Conservation (phyloP, 2,113 vertebrate genomes). For the Odontesthes bonariensis region DNA sequence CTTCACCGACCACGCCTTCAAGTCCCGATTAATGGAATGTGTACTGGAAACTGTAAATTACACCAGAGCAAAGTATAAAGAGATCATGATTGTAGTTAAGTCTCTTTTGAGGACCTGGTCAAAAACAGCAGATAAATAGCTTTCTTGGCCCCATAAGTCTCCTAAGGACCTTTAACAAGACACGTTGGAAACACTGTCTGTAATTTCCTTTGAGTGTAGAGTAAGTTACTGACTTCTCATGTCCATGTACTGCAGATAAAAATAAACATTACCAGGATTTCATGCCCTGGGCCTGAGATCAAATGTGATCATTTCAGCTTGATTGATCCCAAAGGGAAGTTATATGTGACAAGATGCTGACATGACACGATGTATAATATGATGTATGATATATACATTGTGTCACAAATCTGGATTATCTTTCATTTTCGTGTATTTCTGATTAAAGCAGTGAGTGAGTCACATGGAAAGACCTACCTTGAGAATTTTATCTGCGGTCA, state of each 20-base stretch:
- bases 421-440: not conserved
- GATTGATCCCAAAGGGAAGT: too few species aligned
- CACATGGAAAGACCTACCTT: slow-evolving; percentile 85
- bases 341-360: too few species aligned
- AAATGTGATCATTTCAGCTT: not conserved
- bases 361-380: too few species aligned
- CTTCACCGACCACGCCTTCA: too few species aligned
- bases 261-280: not conserved
- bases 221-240: slow-evolving; percentile 67
- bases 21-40: too few species aligned
- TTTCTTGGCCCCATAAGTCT: not conserved
- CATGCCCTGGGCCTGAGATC: not conserved
- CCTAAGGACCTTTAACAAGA: not conserved
- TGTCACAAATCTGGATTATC: not conserved
- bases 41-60: too few species aligned
- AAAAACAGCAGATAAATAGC: too few species aligned
- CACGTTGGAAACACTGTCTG: not conserved
- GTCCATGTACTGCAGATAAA: slow-evolving; percentile 45
- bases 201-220: slow-evolving; percentile 31
- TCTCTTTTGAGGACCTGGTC: too few species aligned
- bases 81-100: not conserved
- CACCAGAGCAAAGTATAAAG: too few species aligned
- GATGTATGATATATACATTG: too few species aligned
- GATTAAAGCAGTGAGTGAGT: not conserved
- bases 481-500: slow-evolving; percentile 91